A percentile compares a stretch with the other conserved stretches of the same genome.
These are phyloP conservation scores for Ypsolopha sequella DNA, from an alignment of 2,888 invertebrate genomes.

Conservation along the genomic window DNA sequence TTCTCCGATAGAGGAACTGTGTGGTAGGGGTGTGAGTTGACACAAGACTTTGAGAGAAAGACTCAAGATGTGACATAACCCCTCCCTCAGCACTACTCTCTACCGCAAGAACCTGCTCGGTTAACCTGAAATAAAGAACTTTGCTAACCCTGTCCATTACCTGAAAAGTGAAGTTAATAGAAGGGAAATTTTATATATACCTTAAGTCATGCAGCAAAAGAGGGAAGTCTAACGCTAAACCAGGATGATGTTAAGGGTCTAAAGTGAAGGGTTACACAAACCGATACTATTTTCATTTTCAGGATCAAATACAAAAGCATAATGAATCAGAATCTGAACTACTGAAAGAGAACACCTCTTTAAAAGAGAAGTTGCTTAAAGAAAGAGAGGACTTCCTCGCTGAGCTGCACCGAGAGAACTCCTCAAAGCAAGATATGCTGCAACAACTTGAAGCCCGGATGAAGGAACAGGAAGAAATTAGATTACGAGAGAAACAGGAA, in stretches of 20 bases:
- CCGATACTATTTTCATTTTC: slow-evolving; percentile 6
- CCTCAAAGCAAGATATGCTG: slow-evolving; percentile 63
- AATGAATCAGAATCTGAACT: slow-evolving; percentile 50
- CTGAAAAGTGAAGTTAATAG: too few species aligned
- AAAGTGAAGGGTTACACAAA: too few species aligned
- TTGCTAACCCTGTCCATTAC: too few species aligned
- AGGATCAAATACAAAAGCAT: slow-evolving; percentile 53
- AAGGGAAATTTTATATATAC: too few species aligned
- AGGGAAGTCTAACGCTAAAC: background rate
- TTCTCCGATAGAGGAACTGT: too few species aligned
- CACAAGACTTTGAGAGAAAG: too few species aligned
- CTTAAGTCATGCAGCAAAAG: too few species aligned
- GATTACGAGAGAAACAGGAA: slow-evolving; percentile 49
- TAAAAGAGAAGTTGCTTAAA: slow-evolving; percentile 55
- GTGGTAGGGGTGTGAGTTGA: too few species aligned
- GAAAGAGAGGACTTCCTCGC: slow-evolving; percentile 63
- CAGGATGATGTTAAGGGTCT: background rate
- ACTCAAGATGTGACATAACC: too few species aligned
- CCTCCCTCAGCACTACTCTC: too few species aligned
- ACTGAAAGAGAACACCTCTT: slow-evolving; percentile 49
- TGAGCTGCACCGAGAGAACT: slow-evolving; percentile 55
- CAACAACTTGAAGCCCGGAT: slow-evolving; percentile 59
- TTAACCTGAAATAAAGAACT: too few species aligned
- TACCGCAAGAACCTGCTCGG: too few species aligned
- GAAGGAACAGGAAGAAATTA: slow-evolving; percentile 54